Base-by-base conservation (phyloP, 1,140 invertebrate genomes). In the Formica selysi region DNA sequence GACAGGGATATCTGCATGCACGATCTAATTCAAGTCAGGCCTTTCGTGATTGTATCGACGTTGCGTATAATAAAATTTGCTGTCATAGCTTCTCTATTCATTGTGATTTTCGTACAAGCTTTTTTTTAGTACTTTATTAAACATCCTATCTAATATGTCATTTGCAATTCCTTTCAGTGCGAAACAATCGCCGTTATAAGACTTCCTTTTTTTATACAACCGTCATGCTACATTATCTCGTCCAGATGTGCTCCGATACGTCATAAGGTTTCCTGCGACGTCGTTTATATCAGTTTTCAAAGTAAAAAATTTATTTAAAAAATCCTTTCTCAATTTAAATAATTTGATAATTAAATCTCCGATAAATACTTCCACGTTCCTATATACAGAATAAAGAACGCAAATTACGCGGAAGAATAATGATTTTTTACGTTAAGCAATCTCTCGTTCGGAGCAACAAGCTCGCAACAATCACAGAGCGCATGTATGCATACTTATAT, bases 161-260 rank as follows among this genome's bases (percentile, higher is more conserved):
- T 74, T 74, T 74, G 57, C 79, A 62, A 83, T 83, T 74, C 38
- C 13, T 71, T 73, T 48, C 41, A 68, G 13, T 22, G 4, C 26
- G 29, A 74, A 83, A 73, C 68, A 48, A 48, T 7, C 54, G n/a
- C 13, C 38, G 54, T 22, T n/a, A 16, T 36, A 36, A 73, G 79
- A 38, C 54, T 83, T 83, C 68, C 38, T 13, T 44, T 59, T 73
- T 73, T 62, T 48, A 48, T 74, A 26, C 67, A 48, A 38, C 41
- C 68, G 22, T 81, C 79, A 59, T 41, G 29, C 54, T 61, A 11
- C n/a, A 36, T 61, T 61, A 61, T 73, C 19, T 59, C 26, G 5
- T 16, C 16, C 48, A 61, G 44, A 81, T n/a, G 54, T 41, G 11
- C 19, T 22, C 19, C 74, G 26, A 48, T 78, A 26, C 0, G 4